phyloP scores from a whole-genome alignment of 1,140 invertebrate species.

The Asobara japonica region DNA sequence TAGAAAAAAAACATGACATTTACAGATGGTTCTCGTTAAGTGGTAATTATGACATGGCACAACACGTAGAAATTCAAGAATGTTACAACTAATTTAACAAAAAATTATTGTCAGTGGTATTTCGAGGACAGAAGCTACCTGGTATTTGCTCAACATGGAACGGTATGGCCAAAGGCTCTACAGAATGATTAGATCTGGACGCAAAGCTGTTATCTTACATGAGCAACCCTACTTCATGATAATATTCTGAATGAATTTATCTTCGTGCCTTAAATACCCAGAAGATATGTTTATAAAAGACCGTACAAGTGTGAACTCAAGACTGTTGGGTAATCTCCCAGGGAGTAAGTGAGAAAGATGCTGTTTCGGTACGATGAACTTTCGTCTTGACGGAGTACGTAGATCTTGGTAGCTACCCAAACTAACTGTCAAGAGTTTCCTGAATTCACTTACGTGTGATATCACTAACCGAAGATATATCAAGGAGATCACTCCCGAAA shows the following conservation, averaged over 20 bases:
- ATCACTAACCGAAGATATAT: constrained; percentile 45
- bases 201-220: too few species aligned
- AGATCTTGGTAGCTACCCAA: constrained; percentile 2
- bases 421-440: constrained; percentile 41
- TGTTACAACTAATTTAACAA: too few species aligned
- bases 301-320: background rate
- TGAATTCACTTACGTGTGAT: constrained; percentile 41
- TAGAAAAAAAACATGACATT: too few species aligned
- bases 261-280: background rate
- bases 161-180: too few species aligned
- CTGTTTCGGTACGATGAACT: constrained; percentile 8
- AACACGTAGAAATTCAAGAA: too few species aligned
- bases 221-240: too few species aligned
- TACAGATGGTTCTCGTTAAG: too few species aligned
- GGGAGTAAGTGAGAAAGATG: background rate
- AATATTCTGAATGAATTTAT: background rate
- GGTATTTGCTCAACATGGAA: too few species aligned
- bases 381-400: background rate
- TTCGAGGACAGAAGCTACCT: too few species aligned
- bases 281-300: background rate
- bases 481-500: constrained; percentile 37
- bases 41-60: too few species aligned
- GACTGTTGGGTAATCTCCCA: background rate
- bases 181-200: too few species aligned
- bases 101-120: too few species aligned